A percentile compares a stretch with the other conserved stretches of the same genome.
Conservation (phyloP, 2,797 vertebrate species). For the Alosa sapidissima region DNA sequence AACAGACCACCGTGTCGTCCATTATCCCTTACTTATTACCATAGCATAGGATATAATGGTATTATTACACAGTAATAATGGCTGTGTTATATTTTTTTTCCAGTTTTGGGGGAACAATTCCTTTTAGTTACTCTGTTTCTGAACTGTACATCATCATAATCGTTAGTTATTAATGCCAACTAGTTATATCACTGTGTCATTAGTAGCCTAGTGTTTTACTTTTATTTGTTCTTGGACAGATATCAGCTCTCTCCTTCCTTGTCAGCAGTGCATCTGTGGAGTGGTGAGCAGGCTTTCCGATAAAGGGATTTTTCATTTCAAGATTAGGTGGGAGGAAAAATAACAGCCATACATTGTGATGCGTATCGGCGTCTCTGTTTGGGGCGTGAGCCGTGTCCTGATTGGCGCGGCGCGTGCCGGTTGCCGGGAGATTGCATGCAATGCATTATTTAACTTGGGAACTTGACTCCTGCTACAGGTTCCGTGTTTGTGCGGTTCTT, state of each 20-base stretch:
- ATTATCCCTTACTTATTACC: too few species aligned
- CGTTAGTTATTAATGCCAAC: not conserved
- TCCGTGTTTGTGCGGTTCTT: not conserved
- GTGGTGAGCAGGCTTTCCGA: slow-evolving; percentile 45
- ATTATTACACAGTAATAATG: not conserved
- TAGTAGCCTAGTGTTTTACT: slow-evolving; percentile 33
- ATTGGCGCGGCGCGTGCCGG: slow-evolving; percentile 33
- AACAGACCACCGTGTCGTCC: too few species aligned
- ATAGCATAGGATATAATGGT: not conserved
- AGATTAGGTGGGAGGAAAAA: slow-evolving; percentile 43
- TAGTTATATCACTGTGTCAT: not conserved
- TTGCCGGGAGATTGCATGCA: slow-evolving; percentile 36
- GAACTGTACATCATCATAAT: not conserved
- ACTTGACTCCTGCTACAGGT: not conserved
- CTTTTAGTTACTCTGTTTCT: not conserved
- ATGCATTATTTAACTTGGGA: slow-evolving; percentile 44
- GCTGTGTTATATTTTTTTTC: not conserved
- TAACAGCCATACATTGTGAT: slow-evolving; percentile 43
- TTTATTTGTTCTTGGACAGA: slow-evolving; percentile 46
- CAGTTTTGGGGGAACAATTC: not conserved
- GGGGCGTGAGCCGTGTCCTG: slow-evolving; percentile 43
- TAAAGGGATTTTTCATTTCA: slow-evolving; percentile 46
- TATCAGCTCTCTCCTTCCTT: slow-evolving; percentile 45
- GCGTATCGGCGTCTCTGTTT: slow-evolving; percentile 42
- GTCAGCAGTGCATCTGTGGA: slow-evolving; percentile 42